Evolutionary conservation across 2,113 vertebrate species (phyloP).

Genomic region (Cyanistes caeruleus): DNA sequence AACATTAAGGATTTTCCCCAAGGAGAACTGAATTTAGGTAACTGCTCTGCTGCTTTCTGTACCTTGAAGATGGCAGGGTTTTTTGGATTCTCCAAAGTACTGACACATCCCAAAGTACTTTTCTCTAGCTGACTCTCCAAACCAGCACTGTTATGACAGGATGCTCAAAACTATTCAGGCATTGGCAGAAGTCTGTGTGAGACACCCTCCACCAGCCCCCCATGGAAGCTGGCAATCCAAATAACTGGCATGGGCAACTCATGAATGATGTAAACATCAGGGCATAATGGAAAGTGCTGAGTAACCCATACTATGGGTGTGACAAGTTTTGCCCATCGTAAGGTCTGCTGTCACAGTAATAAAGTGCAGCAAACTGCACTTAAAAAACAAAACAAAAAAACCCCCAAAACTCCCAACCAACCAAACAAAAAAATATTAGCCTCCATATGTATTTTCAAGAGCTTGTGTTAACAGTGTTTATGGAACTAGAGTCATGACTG

Average conservation of each 20-base stretch:
- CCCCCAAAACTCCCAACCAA: no score
- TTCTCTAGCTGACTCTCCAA: not conserved
- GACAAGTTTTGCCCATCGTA: not conserved
- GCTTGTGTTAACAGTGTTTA: not conserved
- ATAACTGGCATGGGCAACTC: not conserved
- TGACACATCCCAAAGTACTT: not conserved
- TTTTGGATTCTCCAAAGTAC: not conserved
- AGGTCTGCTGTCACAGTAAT: not conserved
- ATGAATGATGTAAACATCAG: not conserved
- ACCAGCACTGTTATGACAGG: not conserved
- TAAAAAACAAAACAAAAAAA: not conserved
- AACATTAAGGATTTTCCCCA: not conserved
- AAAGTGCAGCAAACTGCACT: not conserved
- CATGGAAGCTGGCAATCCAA: not conserved
- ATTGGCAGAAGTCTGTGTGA: accelerated
- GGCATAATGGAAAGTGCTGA: not conserved
- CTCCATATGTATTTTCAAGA: not conserved
- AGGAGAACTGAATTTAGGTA: not conserved
- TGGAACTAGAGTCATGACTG: accelerated
- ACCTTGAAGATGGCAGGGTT: not conserved
- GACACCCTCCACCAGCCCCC: not conserved
- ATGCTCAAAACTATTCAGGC: not conserved
- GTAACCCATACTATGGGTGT: not conserved
- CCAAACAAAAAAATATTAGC: not conserved
- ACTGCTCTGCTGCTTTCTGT: not conserved